Percentiles rank a stretch among this genome's conserved stretches.
These are phyloP conservation scores for Lucilia sericata DNA, from an alignment of 1,140 invertebrate species.

Conservation along the genomic window DNA sequence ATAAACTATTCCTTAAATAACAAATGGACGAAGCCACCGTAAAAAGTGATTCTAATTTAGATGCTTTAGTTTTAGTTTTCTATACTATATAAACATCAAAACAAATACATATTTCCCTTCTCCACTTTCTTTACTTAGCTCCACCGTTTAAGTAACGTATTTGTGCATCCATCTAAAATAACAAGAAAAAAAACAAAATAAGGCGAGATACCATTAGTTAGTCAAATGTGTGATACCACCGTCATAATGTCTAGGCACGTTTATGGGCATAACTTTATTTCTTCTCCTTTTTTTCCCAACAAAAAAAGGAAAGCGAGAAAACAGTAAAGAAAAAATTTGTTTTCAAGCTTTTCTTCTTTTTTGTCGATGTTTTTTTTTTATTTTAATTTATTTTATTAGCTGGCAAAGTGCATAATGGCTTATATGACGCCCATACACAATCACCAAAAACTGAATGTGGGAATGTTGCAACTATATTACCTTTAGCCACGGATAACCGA, in stretches of 20 bases:
- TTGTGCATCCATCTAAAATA: conserved; percentile 7
- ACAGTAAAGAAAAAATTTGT: neutral
- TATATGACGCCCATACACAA: conserved; percentile 32
- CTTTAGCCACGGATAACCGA: neutral
- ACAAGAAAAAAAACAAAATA: neutral
- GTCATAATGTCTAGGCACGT: conserved; percentile 27
- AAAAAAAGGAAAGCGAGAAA: neutral
- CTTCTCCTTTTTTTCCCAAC: conserved; percentile 2
- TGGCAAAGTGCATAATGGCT: conserved; percentile 42
- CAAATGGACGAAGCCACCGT: too few relatives aligned
- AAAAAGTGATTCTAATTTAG: too few relatives aligned
- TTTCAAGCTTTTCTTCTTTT: neutral
- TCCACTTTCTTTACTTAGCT: neutral
- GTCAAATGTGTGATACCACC: conserved; percentile 1
- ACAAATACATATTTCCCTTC: neutral
- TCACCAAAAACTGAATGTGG: neutral
- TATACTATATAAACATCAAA: neutral
- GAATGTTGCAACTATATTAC: neutral
- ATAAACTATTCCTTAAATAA: too few relatives aligned
- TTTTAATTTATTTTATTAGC: conserved; percentile 44
- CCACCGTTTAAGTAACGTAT: neutral
- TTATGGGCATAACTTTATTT: conserved; percentile 30
- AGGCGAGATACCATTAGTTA: neutral
- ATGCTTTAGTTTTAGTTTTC: neutral
- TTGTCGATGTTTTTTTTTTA: conserved; percentile 26